Evolutionary conservation across 2,888 invertebrate species (phyloP), one percentile per base, ranked within the genome.

Genomic region (Leptodirus hochenwartii): DNA sequence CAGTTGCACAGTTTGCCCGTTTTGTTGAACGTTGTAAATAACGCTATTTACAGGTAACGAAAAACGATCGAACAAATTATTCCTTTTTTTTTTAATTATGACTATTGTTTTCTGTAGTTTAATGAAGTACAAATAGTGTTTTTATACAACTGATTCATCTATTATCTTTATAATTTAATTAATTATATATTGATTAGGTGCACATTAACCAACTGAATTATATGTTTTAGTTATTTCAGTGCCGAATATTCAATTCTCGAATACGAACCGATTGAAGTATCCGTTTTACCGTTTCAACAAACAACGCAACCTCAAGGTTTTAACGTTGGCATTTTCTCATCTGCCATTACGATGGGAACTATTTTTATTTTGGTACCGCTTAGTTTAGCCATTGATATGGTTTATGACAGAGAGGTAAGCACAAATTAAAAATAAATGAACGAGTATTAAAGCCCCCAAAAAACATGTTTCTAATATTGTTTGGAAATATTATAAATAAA

Each of bases 291-390:
- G 2, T 74, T 77, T 44, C 75, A 75, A 41, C 72, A 72, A 49
- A 77, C 75, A 1, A 68, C 72, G 2, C 75, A 75, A 40, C 74
- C 74, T 8, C 73, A 72, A 42, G 69, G 69, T 43, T 72, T 77
- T 47, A 73, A 78, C 46, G 51, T 73, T 17, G 74, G 74, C 2
- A 68, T 72, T 31, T 73, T 79, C 28, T 66, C 72, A 2, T 71
- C 78, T n/a, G 68, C 77, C 3, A 61, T 79, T 3, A 69, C 81
- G 38, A 68, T 85, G 47, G 84, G 81, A 25, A 74, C 82, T 69
- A 75, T 78, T 34, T 79, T 84, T 44, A 72, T 78, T 1, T 52
- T 80, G 32, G 69, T 82, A 10, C 77, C 82, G 0, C 72, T 79
- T 15, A 76, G 74, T 15, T 57, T 84, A 43, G 79, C 77, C 1